A percentile compares a stretch with the other conserved stretches of the same genome.
phyloP scores from a whole-genome alignment of 1,140 invertebrate genomes.

The Achatina immaculata region DNA sequence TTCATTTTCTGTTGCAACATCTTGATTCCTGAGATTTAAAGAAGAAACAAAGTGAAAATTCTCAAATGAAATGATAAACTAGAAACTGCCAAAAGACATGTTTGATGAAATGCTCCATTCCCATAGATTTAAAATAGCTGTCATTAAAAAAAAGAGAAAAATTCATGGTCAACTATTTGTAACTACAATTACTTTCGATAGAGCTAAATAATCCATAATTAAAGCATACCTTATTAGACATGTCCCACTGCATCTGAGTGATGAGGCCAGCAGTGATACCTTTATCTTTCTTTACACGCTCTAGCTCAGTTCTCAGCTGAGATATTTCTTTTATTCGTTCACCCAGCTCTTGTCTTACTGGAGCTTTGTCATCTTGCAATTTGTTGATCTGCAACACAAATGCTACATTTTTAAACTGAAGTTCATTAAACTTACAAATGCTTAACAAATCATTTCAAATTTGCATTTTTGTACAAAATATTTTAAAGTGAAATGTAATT shows the following conservation, averaged over 20 bases:
- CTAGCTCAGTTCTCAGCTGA: slow-evolving; percentile 63
- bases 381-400: slow-evolving; percentile 36
- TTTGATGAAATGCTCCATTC: no score
- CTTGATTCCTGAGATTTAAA: no score
- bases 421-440: not conserved
- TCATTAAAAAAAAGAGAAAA: no score
- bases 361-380: slow-evolving; percentile 40
- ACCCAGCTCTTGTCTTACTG: slow-evolving; percentile 52
- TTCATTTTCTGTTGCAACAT: no score
- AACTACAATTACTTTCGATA: no score
- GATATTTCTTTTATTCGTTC: slow-evolving; percentile 61
- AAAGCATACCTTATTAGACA: slow-evolving; percentile 68
- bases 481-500: not conserved
- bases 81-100: no score
- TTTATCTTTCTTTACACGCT: slow-evolving; percentile 70
- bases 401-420: not conserved
- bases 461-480: not conserved
- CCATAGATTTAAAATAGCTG: no score
- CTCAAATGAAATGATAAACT: no score
- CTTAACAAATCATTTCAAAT: not conserved
- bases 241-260: slow-evolving; percentile 70
- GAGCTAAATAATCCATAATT: no score
- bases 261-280: slow-evolving; percentile 70
- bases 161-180: no score
- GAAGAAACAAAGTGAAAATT: no score